Percentiles rank a stretch among this genome's conserved stretches.
Conservation (phyloP, 2,888 invertebrate species). For the Baronia brevicornis region DNA sequence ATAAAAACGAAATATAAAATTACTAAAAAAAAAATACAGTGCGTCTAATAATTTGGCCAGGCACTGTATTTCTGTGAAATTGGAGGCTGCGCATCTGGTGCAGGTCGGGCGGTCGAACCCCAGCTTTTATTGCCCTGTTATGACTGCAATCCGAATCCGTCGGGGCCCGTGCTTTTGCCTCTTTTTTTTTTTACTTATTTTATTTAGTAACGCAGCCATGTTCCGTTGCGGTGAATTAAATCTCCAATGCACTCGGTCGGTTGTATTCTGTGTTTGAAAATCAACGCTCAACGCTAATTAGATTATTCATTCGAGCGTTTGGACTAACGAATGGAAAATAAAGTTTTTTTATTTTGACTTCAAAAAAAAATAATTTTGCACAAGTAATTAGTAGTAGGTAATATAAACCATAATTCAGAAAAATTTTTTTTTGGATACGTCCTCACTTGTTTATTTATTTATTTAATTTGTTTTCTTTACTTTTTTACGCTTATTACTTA, state of each 20-base stretch:
- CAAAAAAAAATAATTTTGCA: no score
- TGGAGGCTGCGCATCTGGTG: slow-evolving; percentile 58
- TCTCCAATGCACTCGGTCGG: slow-evolving; percentile 33
- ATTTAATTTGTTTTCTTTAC: no score
- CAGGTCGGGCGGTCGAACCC: slow-evolving; percentile 33
- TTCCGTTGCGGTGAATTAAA: slow-evolving; percentile 40
- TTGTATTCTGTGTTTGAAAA: slow-evolving; percentile 30
- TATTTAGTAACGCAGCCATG: slow-evolving; percentile 42
- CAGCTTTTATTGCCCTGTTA: slow-evolving; percentile 58
- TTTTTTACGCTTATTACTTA: no score
- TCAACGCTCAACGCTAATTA: slow-evolving; percentile 4
- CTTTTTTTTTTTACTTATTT: slow-evolving; percentile 46
- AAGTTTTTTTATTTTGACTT: no score
- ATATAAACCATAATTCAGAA: no score
- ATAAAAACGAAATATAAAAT: no score
- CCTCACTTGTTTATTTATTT: no score
- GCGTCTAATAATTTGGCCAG: no score
- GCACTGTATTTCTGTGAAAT: slow-evolving; percentile 52
- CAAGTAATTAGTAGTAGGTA: no score
- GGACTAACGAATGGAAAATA: not conserved
- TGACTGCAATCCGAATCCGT: slow-evolving; percentile 54
- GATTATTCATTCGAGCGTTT: slow-evolving; percentile 1
- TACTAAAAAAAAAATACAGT: no score
- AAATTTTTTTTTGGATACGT: no score
- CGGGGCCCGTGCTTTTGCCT: slow-evolving; percentile 22